These are phyloP conservation scores for Chionomys nivalis DNA, from an alignment of 2,113 vertebrate genomes.

Conservation along the genomic window DNA sequence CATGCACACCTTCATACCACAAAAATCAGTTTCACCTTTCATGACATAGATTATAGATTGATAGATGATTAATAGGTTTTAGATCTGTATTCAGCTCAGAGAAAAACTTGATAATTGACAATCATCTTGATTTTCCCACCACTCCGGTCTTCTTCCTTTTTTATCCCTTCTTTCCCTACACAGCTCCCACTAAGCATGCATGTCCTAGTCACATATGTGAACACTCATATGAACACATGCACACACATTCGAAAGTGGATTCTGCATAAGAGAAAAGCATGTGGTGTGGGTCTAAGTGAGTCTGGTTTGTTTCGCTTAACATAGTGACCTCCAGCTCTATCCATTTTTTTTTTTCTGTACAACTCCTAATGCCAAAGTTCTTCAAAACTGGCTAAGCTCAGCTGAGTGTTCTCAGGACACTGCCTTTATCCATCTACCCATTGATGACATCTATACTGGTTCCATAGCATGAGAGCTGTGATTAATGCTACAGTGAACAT, in stretches of 20 bases:
- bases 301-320: background rate
- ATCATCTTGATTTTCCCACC: background rate
- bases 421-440: background rate
- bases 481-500: background rate
- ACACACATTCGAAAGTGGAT: background rate
- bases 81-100: background rate
- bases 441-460: background rate
- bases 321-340: background rate
- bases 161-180: background rate
- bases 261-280: background rate
- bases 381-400: background rate
- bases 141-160: too few relatives aligned
- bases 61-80: background rate
- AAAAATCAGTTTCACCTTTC: background rate
- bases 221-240: background rate
- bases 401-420: background rate
- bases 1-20: too few relatives aligned
- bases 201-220: background rate
- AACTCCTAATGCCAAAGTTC: rapidly evolving
- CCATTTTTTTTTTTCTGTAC: background rate
- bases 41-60: background rate
- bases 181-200: background rate
- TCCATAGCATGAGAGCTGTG: too few relatives aligned
- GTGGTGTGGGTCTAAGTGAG: background rate
- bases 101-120: background rate